phyloP scores from a whole-genome alignment of 2,888 invertebrate genomes.

The Diaprepes abbreviatus region DNA sequence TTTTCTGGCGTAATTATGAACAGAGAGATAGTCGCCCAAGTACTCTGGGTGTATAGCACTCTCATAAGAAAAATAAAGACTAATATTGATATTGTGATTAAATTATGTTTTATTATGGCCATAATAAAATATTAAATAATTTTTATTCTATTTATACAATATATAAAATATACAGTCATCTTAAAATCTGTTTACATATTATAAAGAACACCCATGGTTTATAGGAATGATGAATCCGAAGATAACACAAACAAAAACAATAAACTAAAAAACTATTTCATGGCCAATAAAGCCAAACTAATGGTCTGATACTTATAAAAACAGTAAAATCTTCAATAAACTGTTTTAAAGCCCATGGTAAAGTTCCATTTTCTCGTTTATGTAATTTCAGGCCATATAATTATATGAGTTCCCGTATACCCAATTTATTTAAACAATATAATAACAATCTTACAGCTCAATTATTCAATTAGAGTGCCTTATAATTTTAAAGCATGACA shows the following conservation, averaged over 20 bases:
- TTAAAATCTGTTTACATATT: no score
- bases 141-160: no score
- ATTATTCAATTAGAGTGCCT: slow-evolving; percentile 43
- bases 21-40: no score
- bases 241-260: neutral
- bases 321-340: slow-evolving; percentile 13
- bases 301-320: neutral
- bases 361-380: slow-evolving; percentile 29
- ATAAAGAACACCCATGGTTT: no score
- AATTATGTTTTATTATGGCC: no score
- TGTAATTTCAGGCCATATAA: slow-evolving; percentile 31
- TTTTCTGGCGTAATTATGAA: no score
- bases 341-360: slow-evolving; percentile 24
- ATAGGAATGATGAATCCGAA: no score
- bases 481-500: slow-evolving; percentile 40
- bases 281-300: neutral
- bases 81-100: no score
- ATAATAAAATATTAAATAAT: no score
- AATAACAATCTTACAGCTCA: slow-evolving; percentile 40
- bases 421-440: slow-evolving; percentile 47
- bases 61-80: no score
- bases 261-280: neutral
- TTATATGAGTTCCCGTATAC: slow-evolving; percentile 28
- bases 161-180: no score
- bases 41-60: no score